A percentile compares a stretch with the other conserved stretches of the same genome.
Evolutionary conservation across 2,113 vertebrate species (phyloP).

Genomic region (Nettapus auritus): DNA sequence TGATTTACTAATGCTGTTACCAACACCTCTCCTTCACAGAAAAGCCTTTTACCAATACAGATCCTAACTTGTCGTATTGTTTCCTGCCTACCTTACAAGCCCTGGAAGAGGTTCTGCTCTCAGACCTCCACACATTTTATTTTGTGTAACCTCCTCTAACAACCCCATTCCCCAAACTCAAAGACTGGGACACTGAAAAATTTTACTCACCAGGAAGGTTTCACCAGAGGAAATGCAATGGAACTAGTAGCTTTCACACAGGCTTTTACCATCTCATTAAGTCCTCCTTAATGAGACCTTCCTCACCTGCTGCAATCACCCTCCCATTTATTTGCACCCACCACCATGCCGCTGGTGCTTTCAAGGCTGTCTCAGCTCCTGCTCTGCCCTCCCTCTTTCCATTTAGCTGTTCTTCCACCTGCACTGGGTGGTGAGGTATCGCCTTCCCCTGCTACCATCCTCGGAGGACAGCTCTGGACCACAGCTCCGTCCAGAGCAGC

Average conservation of each 20-base stretch:
- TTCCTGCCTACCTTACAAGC: neutral
- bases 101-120: neutral
- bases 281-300: neutral
- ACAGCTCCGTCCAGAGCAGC: fast-evolving
- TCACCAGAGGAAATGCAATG: neutral
- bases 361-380: neutral
- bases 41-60: neutral
- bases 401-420: neutral
- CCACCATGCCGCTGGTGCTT: neutral
- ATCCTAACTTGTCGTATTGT: neutral
- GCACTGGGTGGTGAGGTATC: neutral
- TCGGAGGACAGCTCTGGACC: neutral
- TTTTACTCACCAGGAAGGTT: conserved; percentile 36
- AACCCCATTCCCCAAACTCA: neutral
- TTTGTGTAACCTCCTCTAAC: neutral
- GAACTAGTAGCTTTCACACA: neutral
- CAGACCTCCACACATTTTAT: fast-evolving
- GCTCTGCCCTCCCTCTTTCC: neutral
- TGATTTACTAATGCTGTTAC: neutral
- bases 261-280: conserved; percentile 26
- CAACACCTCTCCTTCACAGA: neutral
- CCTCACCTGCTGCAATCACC: neutral
- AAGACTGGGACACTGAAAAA: neutral
- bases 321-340: neutral
- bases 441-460: neutral